These are phyloP conservation scores for Phaonia tiefii DNA, from an alignment of 2,888 invertebrate species.

Conservation along the genomic window DNA sequence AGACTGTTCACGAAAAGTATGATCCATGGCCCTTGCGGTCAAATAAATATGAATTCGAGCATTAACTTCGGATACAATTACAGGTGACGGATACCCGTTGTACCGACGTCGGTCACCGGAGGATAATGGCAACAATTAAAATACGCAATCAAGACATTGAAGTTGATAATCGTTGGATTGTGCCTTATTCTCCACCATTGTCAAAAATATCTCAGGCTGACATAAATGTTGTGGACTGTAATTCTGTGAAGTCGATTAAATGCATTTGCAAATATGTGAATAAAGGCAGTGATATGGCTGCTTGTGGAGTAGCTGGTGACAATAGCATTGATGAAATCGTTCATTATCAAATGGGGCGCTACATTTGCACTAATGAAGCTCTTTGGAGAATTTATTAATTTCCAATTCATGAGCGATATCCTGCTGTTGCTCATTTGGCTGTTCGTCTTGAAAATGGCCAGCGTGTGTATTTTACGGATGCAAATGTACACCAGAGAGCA, in stretches of 20 bases:
- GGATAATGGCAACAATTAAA: constrained; percentile 44
- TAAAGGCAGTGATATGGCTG: neutral
- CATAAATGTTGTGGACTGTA: constrained; percentile 66
- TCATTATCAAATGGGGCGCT: neutral
- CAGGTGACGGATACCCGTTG: constrained; percentile 54
- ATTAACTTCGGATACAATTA: no score
- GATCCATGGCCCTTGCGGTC: no score
- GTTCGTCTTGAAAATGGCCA: neutral
- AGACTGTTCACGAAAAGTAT: no score
- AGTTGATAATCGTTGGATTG: constrained; percentile 74
- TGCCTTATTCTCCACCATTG: constrained; percentile 73
- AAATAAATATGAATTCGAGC: no score
- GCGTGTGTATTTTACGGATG: neutral
- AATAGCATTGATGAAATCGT: no score
- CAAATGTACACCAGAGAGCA: constrained; percentile 61
- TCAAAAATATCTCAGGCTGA: constrained; percentile 73
- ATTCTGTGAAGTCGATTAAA: neutral
- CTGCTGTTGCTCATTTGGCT: neutral
- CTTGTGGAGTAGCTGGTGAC: no score
- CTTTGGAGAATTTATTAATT: constrained; percentile 66
- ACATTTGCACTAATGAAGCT: neutral
- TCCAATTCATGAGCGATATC: constrained; percentile 59
- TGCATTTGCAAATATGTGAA: constrained; percentile 69
- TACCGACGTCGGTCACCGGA: constrained; percentile 59
- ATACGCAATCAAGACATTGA: constrained; percentile 28